Evolutionary conservation across 2,888 invertebrate genomes (phyloP).

Genomic region (Sycophila texana): DNA sequence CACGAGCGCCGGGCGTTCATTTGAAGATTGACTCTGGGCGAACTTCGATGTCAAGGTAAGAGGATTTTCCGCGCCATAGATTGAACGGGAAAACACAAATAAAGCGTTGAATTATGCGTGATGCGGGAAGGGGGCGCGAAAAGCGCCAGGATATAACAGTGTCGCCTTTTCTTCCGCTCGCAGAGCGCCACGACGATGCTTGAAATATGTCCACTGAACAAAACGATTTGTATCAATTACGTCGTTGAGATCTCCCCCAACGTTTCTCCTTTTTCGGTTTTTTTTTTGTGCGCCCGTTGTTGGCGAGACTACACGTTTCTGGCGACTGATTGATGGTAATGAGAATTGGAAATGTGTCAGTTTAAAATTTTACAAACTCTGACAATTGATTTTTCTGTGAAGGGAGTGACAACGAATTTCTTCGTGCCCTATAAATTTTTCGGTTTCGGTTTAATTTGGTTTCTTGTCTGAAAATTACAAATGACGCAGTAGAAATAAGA

Average conservation of each 20-base stretch:
- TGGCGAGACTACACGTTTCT: not conserved
- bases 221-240: conserved; percentile 46
- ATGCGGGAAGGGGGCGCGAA: not conserved
- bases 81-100: conserved; percentile 22
- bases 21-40: conserved; percentile 48
- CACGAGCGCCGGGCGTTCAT: conserved; percentile 31
- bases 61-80: conserved; percentile 46
- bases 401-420: not conserved
- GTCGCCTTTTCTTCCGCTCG: not conserved
- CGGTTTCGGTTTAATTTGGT: too few relatives aligned
- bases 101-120: conserved; percentile 37
- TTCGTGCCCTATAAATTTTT: too few relatives aligned
- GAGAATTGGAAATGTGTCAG: not conserved
- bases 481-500: too few relatives aligned
- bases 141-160: not conserved
- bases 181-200: not conserved
- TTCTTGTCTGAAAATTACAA: too few relatives aligned
- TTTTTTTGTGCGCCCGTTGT: not conserved
- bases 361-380: conserved; percentile 6
- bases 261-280: too few relatives aligned
- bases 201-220: not conserved
- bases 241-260: not conserved
- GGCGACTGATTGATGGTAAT: conserved; percentile 23
- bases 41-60: conserved; percentile 38
- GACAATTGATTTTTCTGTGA: not conserved